Percentiles rank a stretch among this genome's conserved stretches.
Evolutionary conservation across 2,888 invertebrate species (phyloP).

Genomic region (Argyra leucocephala): DNA sequence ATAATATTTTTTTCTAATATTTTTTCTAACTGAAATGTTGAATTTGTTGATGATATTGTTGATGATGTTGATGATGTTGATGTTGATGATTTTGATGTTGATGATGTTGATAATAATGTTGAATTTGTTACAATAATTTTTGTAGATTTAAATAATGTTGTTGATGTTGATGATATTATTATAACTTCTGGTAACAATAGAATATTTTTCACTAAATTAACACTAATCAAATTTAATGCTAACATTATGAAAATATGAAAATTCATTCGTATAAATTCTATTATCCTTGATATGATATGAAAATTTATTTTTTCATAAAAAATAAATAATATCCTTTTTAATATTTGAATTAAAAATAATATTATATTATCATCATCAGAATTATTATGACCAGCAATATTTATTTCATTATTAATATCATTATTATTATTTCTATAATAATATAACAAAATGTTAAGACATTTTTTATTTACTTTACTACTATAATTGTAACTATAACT

Average conservation of each 20-base stretch:
- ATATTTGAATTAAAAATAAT: slow-evolving; percentile 7
- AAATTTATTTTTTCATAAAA: neutral
- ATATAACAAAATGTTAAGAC: neutral
- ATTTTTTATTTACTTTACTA: neutral
- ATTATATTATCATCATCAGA: neutral
- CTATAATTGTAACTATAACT: no score
- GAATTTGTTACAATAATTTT: neutral
- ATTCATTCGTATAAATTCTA: slow-evolving; percentile 7
- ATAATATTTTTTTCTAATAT: neutral
- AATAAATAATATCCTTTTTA: neutral
- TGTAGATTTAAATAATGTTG: neutral
- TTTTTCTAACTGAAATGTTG: neutral
- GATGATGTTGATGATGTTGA: neutral
- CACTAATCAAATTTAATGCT: slow-evolving; percentile 8
- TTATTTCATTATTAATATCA: neutral
- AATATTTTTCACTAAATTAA: slow-evolving; percentile 5
- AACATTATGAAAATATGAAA: slow-evolving; percentile 8
- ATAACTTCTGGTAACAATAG: neutral
- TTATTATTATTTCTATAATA: neutral
- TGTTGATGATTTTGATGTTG: neutral
- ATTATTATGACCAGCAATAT: neutral
- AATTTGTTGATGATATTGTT: neutral
- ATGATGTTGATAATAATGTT: neutral
- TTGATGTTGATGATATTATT: neutral
- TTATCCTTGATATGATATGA: neutral